Evolutionary conservation across 2,797 vertebrate genomes (phyloP).

Genomic region (Eulemur rubriventer): DNA sequence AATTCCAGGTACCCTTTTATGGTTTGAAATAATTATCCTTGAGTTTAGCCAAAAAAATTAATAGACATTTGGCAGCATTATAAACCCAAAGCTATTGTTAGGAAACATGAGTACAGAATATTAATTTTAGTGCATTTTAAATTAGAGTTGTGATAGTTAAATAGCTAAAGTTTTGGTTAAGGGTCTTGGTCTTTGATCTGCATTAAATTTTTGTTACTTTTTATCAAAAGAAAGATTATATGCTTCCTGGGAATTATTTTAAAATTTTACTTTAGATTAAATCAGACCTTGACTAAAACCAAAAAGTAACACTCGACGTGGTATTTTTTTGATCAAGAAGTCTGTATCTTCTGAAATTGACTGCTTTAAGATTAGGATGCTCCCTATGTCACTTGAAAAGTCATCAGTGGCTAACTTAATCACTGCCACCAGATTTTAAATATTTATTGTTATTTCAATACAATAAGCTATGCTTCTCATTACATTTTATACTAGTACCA

Average conservation of each 20-base stretch:
- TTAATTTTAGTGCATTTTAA: slow-evolving; percentile 21
- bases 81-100: not conserved
- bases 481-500: slow-evolving; percentile 29
- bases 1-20: slow-evolving; percentile 2
- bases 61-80: not conserved
- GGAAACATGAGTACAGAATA: not conserved
- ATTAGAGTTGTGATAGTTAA: slow-evolving; percentile 19
- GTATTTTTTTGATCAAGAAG: slow-evolving; percentile 19
- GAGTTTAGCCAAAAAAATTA: not conserved
- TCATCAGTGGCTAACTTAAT: not conserved
- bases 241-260: slow-evolving; percentile 13
- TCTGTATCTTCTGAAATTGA: slow-evolving; percentile 29
- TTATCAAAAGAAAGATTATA: slow-evolving; percentile 29
- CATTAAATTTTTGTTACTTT: slow-evolving; percentile 37
- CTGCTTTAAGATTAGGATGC: not conserved
- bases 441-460: not conserved
- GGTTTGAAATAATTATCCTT: slow-evolving; percentile 5
- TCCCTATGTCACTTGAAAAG: not conserved
- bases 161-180: not conserved
- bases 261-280: not conserved
- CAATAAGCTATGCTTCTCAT: not conserved
- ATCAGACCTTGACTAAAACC: not conserved
- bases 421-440: not conserved
- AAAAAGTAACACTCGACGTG: not conserved
- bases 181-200: not conserved